Percentiles rank a stretch among this genome's conserved stretches.
Conservation (phyloP, 1,140 invertebrate genomes). For the Drosophila leontia region DNA sequence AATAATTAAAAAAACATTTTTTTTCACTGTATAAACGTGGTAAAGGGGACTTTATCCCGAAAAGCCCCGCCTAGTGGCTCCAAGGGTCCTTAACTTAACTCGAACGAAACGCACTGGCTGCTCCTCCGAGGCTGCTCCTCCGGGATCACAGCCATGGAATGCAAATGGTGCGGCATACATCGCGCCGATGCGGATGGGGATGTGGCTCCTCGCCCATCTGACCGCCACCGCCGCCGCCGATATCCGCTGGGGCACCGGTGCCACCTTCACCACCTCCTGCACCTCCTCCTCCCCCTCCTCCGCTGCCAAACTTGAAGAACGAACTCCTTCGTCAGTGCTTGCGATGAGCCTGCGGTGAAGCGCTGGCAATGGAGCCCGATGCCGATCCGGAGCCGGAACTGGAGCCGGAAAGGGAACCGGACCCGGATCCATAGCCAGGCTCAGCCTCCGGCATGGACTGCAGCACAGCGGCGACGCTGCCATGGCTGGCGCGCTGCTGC, state of each 20-base stretch:
- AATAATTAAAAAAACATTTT: not conserved
- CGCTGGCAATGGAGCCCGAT: conserved; percentile 50
- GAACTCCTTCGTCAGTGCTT: conserved; percentile 85
- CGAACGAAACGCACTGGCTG: not conserved
- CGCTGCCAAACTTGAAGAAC: conserved; percentile 74
- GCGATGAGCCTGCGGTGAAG: conserved; percentile 71
- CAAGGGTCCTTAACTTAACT: not conserved
- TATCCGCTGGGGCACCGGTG: conserved; percentile 16
- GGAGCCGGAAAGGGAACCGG: conserved; percentile 40
- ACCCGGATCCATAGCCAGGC: conserved; percentile 31
- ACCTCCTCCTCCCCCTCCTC: conserved; percentile 10
- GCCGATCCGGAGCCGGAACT: conserved; percentile 37
- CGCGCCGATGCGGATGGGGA: conserved; percentile 63
- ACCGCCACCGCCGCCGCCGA: conserved; percentile 64
- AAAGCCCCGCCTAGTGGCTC: not conserved
- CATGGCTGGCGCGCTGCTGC: conserved; percentile 75
- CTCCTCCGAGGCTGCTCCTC: conserved; percentile 7
- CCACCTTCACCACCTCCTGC: conserved; percentile 24
- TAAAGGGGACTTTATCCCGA: not conserved
- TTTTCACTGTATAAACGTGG: not conserved
- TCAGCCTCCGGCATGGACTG: conserved; percentile 66
- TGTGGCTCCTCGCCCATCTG: conserved; percentile 71
- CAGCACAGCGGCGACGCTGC: conserved; percentile 68
- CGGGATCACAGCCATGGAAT: conserved; percentile 75
- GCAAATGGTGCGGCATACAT: conserved; percentile 80